These are phyloP conservation scores for Rhorus exstirpatorius DNA, from an alignment of 2,888 invertebrate genomes.

Conservation along the genomic window DNA sequence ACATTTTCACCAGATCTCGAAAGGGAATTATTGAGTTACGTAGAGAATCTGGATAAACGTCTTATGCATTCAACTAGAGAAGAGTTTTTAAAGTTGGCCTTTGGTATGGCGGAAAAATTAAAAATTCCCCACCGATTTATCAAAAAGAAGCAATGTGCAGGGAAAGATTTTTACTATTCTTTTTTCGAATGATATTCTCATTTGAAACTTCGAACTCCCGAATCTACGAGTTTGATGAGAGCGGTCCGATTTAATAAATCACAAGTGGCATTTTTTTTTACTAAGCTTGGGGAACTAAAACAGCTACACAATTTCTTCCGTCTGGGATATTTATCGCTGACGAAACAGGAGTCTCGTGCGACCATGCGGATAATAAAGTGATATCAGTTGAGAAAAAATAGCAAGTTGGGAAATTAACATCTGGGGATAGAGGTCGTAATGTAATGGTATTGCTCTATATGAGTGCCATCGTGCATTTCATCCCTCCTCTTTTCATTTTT, in stretches of 20 bases:
- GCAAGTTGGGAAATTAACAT: constrained; percentile 71
- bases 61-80: too few species aligned
- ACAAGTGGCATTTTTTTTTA: neutral
- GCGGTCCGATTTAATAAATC: neutral
- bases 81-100: too few species aligned
- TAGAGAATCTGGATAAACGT: too few species aligned
- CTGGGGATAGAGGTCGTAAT: constrained; percentile 66
- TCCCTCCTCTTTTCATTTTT: constrained; percentile 72
- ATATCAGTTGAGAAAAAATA: constrained; percentile 63
- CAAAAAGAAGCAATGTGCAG: neutral
- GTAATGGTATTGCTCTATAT: constrained; percentile 69
- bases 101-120: neutral
- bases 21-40: too few species aligned
- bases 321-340: neutral
- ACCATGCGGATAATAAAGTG: constrained; percentile 61
- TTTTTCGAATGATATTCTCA: neutral
- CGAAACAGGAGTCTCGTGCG: constrained; percentile 16
- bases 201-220: constrained; percentile 14
- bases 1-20: too few species aligned
- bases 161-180: neutral
- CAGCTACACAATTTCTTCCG: neutral
- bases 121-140: neutral
- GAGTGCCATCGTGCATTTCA: constrained; percentile 60
- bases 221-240: neutral
- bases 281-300: neutral